These are phyloP conservation scores for Yponomeuta sedellus DNA, from an alignment of 2,888 invertebrate genomes.

Conservation along the genomic window DNA sequence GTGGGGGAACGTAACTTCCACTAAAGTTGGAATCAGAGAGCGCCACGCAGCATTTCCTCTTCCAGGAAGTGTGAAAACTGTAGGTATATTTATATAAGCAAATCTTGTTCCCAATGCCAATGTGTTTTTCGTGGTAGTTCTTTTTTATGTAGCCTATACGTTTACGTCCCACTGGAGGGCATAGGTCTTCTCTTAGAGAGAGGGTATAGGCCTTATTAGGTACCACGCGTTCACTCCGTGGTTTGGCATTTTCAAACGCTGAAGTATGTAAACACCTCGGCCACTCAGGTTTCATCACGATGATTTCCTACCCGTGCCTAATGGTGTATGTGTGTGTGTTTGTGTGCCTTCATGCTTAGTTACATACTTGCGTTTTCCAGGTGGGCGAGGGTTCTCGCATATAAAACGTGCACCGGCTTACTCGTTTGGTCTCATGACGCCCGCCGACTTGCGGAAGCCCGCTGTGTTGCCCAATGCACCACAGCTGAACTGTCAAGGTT, in stretches of 20 bases:
- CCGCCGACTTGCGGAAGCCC: slow-evolving; percentile 32
- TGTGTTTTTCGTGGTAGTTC: too few species aligned
- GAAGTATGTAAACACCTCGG: too few species aligned
- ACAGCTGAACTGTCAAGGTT: slow-evolving; percentile 38
- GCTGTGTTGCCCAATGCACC: slow-evolving; percentile 37
- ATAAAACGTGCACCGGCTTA: slow-evolving; percentile 60
- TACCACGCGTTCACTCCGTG: too few species aligned
- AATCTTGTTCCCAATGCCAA: neutral
- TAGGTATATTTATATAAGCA: neutral
- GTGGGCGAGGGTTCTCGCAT: slow-evolving; percentile 52
- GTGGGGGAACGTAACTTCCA: neutral
- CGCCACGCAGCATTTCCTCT: neutral
- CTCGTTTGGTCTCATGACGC: slow-evolving; percentile 46
- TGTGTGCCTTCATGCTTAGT: too few species aligned
- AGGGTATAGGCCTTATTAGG: too few species aligned
- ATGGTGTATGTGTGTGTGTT: too few species aligned
- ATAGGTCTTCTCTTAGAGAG: too few species aligned
- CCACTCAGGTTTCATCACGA: too few species aligned
- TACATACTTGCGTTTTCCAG: slow-evolving; percentile 27
- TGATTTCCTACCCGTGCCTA: too few species aligned
- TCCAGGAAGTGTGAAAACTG: neutral
- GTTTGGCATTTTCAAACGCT: too few species aligned
- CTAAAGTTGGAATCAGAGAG: neutral
- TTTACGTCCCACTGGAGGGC: too few species aligned
- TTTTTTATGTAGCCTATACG: too few species aligned